Evolutionary conservation across 2,888 invertebrate species (phyloP), one percentile per base, ranked within the genome.

Genomic region (Melangyna quadrimaculata): DNA sequence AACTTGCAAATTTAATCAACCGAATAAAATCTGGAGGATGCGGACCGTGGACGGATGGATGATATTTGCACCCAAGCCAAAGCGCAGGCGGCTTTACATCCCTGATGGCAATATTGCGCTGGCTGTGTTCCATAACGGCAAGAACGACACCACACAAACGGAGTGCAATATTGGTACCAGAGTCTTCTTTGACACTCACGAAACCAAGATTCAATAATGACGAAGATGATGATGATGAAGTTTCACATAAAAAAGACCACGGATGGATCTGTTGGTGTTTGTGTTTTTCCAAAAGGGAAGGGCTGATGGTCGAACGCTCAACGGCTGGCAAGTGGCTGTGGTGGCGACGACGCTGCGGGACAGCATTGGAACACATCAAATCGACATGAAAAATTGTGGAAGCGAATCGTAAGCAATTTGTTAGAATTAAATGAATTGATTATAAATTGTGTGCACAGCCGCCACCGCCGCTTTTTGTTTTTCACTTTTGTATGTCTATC

Each of bases 351-450:
- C 82, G 77, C 81, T 72, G 71, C 78, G 81, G 81, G 78, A 78
- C 67, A 43, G 29, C 73, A 40, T 78, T 63, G 78, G 78, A 78
- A 72, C 82, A 82, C 72, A 78, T 78, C 71, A 70, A 61, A 82
- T 81, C 77, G 70, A 77, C 81, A 72, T 83, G 78, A 83, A 73
- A 83, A 83, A 73, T 73, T 78, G 82, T 83, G 35, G 65, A 83
- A 79, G 73, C 70, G 78, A 74, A 78, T 83, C 78, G 70, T 65
- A 79, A 70, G 74, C 83, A 83, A 83, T 83, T 83, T 78, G 83
- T 83, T 83, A 74, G 79, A 79, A 79, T 83, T 79, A 78, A 83
- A 79, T 70, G 78, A 79, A 79, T 83, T 79, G 79, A 83, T 83
- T 83, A 79, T 57, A 70, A 83, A 79, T 74, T 70, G 61, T 78